Base-by-base conservation (phyloP, 2,888 invertebrate species). In the Mythimna ferrago region DNA sequence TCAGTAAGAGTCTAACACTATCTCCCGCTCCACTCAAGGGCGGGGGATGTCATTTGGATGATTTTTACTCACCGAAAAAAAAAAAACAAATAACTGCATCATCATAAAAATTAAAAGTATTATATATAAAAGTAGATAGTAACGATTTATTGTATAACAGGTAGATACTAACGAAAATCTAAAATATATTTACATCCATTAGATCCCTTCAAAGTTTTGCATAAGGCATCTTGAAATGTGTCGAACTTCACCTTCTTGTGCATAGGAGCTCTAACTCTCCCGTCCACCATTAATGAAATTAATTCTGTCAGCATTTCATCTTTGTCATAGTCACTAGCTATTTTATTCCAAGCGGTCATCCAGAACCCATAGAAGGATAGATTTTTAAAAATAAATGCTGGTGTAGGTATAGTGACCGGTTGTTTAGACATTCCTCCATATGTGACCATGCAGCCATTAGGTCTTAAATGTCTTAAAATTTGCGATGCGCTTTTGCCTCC, bases 371-470 rank as follows among this genome's bases (percentile, higher is more conserved):
- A 95, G 35, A 98, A 97, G 51, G 97, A 96, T 58, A 99, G 95
- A 92, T 99, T 98, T 93, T 99, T 99, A 91, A 99, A 99, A 89
- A 99, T 99, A 71, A 99, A 97, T 61, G 94, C 92, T n/a, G 94
- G 91, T 61, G 95, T 96, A 60, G 99, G 98, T 53, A 98, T 97
- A 35, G 97, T 98, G 0, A 99, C 97, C 1, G 99, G 99, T 88
- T 99, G 98, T 76, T 98, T 97, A 0, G 99, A 99, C 99, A 99
- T 99, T 48, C 99, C 99, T 10, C 99, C 99, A 93, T 99, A 99
- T 0, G 99, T 99, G 0, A 99, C 99, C 97, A 99, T 97, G 11
- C 97, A 96, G 1, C 99, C 98, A 69, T 97, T 97, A 81, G 98
- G 96, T 61, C 97, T 97, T 78, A 99, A 94, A 86, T 98, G 97